Evolutionary conservation across 2,888 invertebrate genomes (phyloP).

Genomic region (Gnatocerus cornutus): DNA sequence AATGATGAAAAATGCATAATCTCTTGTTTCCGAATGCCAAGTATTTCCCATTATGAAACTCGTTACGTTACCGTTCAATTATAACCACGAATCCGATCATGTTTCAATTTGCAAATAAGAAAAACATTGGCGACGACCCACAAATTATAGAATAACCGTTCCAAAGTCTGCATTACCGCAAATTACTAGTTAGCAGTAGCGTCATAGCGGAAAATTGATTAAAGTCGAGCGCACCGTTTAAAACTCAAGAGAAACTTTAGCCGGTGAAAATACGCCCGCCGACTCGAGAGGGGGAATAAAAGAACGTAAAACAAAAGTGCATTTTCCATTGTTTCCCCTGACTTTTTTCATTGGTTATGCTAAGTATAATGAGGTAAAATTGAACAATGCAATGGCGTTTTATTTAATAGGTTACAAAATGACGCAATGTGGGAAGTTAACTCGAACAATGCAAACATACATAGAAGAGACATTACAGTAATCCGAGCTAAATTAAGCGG

Average conservation of each 20-base stretch:
- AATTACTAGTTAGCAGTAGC: conserved; percentile 29
- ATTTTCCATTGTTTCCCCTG: conserved; percentile 29
- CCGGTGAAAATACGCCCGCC: background rate
- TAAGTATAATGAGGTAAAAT: conserved; percentile 40
- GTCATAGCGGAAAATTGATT: conserved; percentile 37
- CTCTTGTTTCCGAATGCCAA: background rate
- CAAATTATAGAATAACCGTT: conserved; percentile 38
- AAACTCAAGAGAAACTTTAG: conserved; percentile 24
- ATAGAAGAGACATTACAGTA: conserved; percentile 46
- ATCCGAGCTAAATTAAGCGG: conserved; percentile 48
- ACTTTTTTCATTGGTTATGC: conserved; percentile 22
- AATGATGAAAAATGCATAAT: conserved; percentile 7
- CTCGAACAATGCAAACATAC: conserved; percentile 49
- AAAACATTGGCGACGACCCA: conserved; percentile 26
- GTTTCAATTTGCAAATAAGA: conserved; percentile 13
- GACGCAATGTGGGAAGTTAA: conserved; percentile 54
- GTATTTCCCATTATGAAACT: conserved; percentile 14
- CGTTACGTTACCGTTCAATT: conserved; percentile 7
- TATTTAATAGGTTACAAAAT: conserved; percentile 53
- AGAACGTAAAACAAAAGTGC: conserved; percentile 22
- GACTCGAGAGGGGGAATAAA: conserved; percentile 12
- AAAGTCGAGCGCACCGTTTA: conserved; percentile 21
- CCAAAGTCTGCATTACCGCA: conserved; percentile 24
- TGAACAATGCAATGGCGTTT: conserved; percentile 47
- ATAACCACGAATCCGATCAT: conserved; percentile 26